Evolutionary conservation across 2,797 vertebrate species (phyloP).

Genomic region (Ctenopoma kingsleyae): DNA sequence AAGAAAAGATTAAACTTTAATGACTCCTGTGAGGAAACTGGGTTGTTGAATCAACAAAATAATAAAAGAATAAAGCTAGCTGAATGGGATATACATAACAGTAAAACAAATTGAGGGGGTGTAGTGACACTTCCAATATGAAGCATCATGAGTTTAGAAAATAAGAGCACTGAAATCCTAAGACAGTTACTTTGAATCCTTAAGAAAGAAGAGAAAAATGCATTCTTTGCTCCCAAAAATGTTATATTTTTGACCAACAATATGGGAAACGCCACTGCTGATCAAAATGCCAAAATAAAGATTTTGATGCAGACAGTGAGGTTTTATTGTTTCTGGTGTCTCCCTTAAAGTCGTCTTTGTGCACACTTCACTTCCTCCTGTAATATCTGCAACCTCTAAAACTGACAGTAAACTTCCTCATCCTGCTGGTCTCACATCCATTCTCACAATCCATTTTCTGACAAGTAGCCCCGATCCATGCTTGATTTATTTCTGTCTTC

Average conservation of each 20-base stretch:
- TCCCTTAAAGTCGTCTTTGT: constrained; percentile 10
- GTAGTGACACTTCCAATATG: constrained; percentile 5
- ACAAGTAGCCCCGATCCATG: constrained; percentile 22
- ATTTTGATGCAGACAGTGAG: not conserved
- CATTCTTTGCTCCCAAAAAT: not conserved
- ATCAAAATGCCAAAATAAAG: constrained; percentile 5
- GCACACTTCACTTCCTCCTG: constrained; percentile 29
- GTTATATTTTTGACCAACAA: not conserved
- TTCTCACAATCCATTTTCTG: constrained; percentile 33
- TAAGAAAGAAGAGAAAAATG: not conserved
- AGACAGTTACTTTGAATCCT: not conserved
- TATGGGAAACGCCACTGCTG: not conserved
- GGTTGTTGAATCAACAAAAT: constrained; percentile 22
- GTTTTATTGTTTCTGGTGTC: constrained; percentile 5
- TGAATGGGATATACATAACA: constrained; percentile 6
- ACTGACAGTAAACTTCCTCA: constrained; percentile 40
- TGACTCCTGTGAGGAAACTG: constrained; percentile 27
- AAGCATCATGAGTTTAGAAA: constrained; percentile 7
- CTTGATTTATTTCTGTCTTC: constrained; percentile 43
- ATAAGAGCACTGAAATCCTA: not conserved
- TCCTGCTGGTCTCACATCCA: constrained; percentile 46
- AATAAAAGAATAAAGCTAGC: constrained; percentile 32
- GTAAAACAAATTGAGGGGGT: constrained; percentile 13
- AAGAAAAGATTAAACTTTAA: constrained; percentile 46
- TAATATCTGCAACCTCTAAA: constrained; percentile 31